These are phyloP conservation scores for Procambarus virginalis DNA, from an alignment of 1,140 invertebrate genomes.

Conservation along the genomic window DNA sequence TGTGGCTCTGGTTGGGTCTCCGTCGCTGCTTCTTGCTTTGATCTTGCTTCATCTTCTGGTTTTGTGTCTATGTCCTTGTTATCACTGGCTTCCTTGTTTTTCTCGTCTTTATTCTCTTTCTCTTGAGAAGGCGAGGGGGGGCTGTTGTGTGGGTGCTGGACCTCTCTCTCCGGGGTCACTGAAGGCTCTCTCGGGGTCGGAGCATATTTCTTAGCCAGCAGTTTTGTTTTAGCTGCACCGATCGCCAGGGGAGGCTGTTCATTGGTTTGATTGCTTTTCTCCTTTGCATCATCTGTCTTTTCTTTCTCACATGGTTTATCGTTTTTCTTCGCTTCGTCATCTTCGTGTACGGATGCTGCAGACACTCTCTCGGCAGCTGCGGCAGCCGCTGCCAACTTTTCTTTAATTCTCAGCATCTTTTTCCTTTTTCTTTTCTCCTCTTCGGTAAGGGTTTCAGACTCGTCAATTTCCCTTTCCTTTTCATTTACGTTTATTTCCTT, in stretches of 20 bases:
- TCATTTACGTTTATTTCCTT: slow-evolving; percentile 24
- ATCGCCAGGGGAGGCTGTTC: background rate
- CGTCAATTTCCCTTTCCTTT: slow-evolving; percentile 15
- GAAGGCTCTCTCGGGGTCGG: slow-evolving; percentile 28
- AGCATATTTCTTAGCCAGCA: background rate
- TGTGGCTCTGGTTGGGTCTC: slow-evolving; percentile 19
- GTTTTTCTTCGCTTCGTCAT: background rate
- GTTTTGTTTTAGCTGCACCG: background rate
- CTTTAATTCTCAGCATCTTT: slow-evolving; percentile 36
- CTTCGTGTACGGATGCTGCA: background rate
- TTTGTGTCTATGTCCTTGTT: background rate
- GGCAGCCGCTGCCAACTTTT: slow-evolving; percentile 25
- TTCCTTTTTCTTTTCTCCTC: slow-evolving; percentile 37
- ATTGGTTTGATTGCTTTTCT: background rate
- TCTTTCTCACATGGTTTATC: slow-evolving; percentile 39
- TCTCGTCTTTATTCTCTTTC: background rate
- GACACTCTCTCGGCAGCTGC: slow-evolving; percentile 6
- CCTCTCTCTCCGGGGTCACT: slow-evolving; percentile 29
- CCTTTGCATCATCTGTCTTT: slow-evolving; percentile 2
- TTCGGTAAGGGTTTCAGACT: slow-evolving; percentile 22
- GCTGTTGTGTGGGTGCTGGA: background rate
- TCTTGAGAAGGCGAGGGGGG: background rate
- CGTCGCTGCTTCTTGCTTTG: background rate
- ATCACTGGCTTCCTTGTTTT: background rate
- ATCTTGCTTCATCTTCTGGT: background rate